A percentile compares a stretch with the other conserved stretches of the same genome.
Evolutionary conservation across 1,140 invertebrate genomes (phyloP).

Genomic region (Heliconius hewitsoni): DNA sequence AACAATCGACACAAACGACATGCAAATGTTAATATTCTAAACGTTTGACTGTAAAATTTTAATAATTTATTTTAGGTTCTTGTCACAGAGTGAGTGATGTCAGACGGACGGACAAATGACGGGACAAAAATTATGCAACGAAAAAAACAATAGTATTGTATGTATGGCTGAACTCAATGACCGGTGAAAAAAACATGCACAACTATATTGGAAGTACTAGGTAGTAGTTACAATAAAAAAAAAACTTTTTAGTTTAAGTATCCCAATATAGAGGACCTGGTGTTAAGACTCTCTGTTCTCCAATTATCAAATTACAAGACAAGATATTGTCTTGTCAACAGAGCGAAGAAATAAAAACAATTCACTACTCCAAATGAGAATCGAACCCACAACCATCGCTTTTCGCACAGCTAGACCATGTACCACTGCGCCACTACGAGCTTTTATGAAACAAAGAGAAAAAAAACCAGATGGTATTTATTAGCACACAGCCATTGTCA

Average conservation of each 20-base stretch:
- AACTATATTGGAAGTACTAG: conserved; percentile 38
- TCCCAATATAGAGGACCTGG: not conserved
- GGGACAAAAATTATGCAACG: conserved; percentile 51
- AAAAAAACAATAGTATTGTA: conserved; percentile 73
- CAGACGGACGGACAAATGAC: conserved; percentile 69
- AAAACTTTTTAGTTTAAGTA: not conserved
- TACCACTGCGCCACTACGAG: too few species aligned
- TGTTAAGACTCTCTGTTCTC: not conserved
- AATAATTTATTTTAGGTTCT: conserved; percentile 76
- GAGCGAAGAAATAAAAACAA: too few species aligned
- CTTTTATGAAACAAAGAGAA: conserved; percentile 41
- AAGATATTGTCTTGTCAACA: too few species aligned
- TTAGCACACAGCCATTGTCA: conserved; percentile 70
- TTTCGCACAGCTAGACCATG: too few species aligned
- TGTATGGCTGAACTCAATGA: conserved; percentile 55
- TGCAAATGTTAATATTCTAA: conserved; percentile 53
- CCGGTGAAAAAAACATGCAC: conserved; percentile 63
- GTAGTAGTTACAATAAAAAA: conserved; percentile 37
- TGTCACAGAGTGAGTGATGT: conserved; percentile 72
- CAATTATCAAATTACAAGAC: too few species aligned
- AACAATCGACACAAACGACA: conserved; percentile 46
- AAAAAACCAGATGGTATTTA: conserved; percentile 39
- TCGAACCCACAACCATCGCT: too few species aligned
- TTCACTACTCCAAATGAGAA: too few species aligned
- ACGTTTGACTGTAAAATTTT: conserved; percentile 60